These are phyloP conservation scores for Sinella curviseta DNA, from an alignment of 1,140 invertebrate species.

Conservation along the genomic window DNA sequence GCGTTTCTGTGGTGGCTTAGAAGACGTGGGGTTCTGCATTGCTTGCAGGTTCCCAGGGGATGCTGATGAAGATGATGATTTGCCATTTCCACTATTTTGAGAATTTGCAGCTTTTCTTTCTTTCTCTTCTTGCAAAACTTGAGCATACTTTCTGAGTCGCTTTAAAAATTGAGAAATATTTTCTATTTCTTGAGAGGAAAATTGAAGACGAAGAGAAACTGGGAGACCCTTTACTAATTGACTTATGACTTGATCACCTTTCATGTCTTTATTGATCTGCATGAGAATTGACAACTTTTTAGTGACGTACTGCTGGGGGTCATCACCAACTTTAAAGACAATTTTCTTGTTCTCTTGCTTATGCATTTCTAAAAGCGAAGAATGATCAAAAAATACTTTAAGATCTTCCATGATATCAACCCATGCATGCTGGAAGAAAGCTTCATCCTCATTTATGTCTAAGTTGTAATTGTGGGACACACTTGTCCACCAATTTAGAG, in stretches of 20 bases:
- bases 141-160: not conserved
- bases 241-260: not conserved
- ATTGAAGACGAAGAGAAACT: not conserved
- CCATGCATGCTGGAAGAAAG: not conserved
- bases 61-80: too few species aligned
- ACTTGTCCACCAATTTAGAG: not conserved
- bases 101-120: not conserved
- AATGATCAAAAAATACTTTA: not conserved
- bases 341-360: not conserved
- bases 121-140: not conserved
- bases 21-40: too few species aligned
- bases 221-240: not conserved
- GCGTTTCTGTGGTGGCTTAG: too few species aligned
- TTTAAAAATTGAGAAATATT: not conserved
- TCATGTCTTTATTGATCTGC: not conserved
- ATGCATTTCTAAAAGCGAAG: not conserved
- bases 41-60: too few species aligned
- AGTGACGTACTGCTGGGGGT: conserved; percentile 6
- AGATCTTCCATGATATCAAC: not conserved
- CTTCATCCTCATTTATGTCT: not conserved
- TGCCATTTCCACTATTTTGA: not conserved
- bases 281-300: not conserved
- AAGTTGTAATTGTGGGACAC: not conserved
- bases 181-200: not conserved
- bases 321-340: not conserved